Base-by-base conservation (phyloP, 2,113 vertebrate species). In the Atrichornis clamosus region DNA sequence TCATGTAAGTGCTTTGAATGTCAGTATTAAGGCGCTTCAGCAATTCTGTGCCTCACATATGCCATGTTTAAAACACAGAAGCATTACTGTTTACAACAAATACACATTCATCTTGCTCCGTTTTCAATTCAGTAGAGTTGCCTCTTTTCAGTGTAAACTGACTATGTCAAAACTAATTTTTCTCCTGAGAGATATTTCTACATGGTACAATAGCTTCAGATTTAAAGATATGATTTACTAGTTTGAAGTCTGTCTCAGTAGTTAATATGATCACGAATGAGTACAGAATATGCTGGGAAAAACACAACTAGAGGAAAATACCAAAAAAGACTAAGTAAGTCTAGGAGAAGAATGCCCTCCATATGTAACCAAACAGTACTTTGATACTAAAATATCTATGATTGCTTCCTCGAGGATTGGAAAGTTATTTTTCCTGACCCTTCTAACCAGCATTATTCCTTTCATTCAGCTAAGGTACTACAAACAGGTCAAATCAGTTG, bases 61-160 rank as follows among this genome's bases (percentile, higher is more conserved):
- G 52, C 47, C n/a, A 53, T 33, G 12, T 90, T 95, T 91, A 91
- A 84, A 92, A 91, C 6, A 28, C 46, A 62, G 79, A 91, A 84
- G 30, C 49, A 50, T 58, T 93, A 89, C 72, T 92, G 22, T 89
- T 94, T 92, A 87, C 77, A 75, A 81, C 52, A 95, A 96, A 87
- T 53, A 41, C 20, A 87, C 79, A 69, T 93, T 50, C 32, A 87
- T 84, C 72, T 86, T 84, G 24, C 39, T 13, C 2, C 64, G 63
- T 64, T 87, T 83, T 35, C 92, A 41, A 30, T 84, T 82, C 58
- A 60, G 30, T 47, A 69, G 30, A 83, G 28, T 46, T 94, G 55
- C 35, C 20, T 76, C 35, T 53, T 94, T 75, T 74, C 15, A 62
- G 28, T 47, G 50, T 52, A 90, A 94, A 53, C 11, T 44, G 39